Base-by-base conservation (phyloP, 2,797 vertebrate species). In the Xerus rutilus region DNA sequence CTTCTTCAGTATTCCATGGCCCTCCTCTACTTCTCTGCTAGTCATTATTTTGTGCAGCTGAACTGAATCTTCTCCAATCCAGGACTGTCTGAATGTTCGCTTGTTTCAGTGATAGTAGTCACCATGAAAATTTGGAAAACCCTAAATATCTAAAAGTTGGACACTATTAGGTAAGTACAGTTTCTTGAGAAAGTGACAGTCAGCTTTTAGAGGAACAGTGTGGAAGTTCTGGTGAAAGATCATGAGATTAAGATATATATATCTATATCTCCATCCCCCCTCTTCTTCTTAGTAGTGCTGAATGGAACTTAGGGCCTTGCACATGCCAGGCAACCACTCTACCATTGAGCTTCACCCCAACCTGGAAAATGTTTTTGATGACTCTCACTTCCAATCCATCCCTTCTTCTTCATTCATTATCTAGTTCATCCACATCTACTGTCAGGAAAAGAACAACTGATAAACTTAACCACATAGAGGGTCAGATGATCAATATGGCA, bases 101-200 rank as follows among this genome's bases (percentile, higher is more conserved):
- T 85, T 14, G 89, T 86, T 65, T 86, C 62, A 49, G 18, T 39
- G 52, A 20, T 76, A 47, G 77, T 76, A 78, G 65, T 59, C 45
- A 78, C 45, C 54, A n/a, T 76, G 64, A 78, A 89, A 89, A 62
- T 93, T 82, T 65, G 15, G 78, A 93, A 57, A 30, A 86, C 74
- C 12, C 74, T 70, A 77, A 79, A 43, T 87, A 65, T 65, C 54
- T 86, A 43, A 87, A 94, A 72, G 62, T 43, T 69, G 69, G 45
- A 93, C 49, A 64, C 67, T 76, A 12, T 30, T 73, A 65, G 35
- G 39, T 76, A 79, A 90, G 43, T 49, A 65, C 5, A 45, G 6
- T 43, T 28, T 0, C 70, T 93, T 52, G 21, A 1, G 86, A 69
- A 49, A 82, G n/a, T 25, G 10, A 52, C 23, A 10, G 59, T 14